Evolutionary conservation across 2,888 invertebrate genomes (phyloP), one percentile per base, ranked within the genome.

Genomic region (Pterobdella sp.): DNA sequence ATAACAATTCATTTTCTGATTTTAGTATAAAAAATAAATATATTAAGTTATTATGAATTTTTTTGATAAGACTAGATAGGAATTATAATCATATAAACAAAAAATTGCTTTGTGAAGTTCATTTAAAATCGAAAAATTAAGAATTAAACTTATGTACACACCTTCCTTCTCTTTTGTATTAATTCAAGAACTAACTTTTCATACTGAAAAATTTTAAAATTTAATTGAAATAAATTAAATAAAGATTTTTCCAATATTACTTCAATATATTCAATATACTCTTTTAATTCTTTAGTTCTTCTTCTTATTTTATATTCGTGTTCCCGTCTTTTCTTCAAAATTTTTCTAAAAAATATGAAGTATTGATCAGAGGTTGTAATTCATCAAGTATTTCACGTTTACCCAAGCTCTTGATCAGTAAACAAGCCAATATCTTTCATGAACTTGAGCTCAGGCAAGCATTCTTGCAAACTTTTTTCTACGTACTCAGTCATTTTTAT

Each of bases 281-380:
- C 90, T 79, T 90, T 88, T 79, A 90, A 88, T 64, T 86, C 85
- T 84, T 90, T 90, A 0, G 87, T 85, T 77, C 86, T 85, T 29
- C 89, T 86, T 79, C 89, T 88, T 70, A 91, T 86, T 82, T 88
- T 89, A 79, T 90, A 89, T 81, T 91, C 91, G 81, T 87, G 88
- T 72, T 88, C 88, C 80, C 88, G 88, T 32, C 90, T 85, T 80
- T 88, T 89, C 78, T 89, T 89, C 65, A 88, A 85, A 78, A 90
- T 89, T 77, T 86, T 86, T 77, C 90, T 90, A 76, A 67, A 74
- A 76, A 18, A 18, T 42, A 63, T 14, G 7, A 63, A 63, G 29
- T 31, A 34, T 32, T 18, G 10, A 31, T 65, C 7, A 65, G 4
- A 29, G 65, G 22, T 65, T 29, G 4, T n/a, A 72, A 22, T n/a